A percentile compares a stretch with the other conserved stretches of the same genome.
Conservation (phyloP, 2,113 vertebrate genomes). For the Cyphomyrus discorhynchus region DNA sequence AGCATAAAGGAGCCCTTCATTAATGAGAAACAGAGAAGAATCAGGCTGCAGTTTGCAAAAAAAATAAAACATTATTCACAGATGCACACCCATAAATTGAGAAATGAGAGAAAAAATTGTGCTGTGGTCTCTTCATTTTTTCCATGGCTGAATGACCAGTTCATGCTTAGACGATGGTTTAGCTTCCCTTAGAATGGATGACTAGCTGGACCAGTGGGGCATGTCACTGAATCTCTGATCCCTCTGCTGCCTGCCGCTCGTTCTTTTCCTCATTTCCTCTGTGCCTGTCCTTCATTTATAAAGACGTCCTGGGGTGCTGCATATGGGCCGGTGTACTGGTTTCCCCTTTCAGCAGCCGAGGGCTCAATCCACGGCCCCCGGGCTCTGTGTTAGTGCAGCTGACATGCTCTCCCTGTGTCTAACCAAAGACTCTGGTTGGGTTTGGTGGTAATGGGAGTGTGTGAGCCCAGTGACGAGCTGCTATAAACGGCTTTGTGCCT, state of each 20-base stretch:
- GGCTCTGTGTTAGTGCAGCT: neutral
- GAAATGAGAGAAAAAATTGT: no score
- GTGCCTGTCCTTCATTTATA: conserved; percentile 38
- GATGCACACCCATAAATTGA: no score
- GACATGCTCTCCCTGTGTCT: neutral
- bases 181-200: conserved; percentile 38
- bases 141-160: conserved; percentile 17
- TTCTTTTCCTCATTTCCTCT: conserved; percentile 42
- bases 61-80: no score
- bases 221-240: conserved; percentile 41
- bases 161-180: conserved; percentile 41
- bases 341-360: neutral
- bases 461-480: neutral
- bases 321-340: neutral
- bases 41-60: no score
- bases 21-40: no score
- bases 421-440: neutral
- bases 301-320: conserved; percentile 31
- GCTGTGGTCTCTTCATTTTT: no score
- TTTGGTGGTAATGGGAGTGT: neutral
- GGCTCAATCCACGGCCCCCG: neutral
- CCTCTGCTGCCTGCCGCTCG: conserved; percentile 44
- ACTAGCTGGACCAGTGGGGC: conserved; percentile 35
- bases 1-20: no score
- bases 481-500: neutral